Base-by-base conservation (phyloP, 2,888 invertebrate genomes). In the Aplocera efformata region DNA sequence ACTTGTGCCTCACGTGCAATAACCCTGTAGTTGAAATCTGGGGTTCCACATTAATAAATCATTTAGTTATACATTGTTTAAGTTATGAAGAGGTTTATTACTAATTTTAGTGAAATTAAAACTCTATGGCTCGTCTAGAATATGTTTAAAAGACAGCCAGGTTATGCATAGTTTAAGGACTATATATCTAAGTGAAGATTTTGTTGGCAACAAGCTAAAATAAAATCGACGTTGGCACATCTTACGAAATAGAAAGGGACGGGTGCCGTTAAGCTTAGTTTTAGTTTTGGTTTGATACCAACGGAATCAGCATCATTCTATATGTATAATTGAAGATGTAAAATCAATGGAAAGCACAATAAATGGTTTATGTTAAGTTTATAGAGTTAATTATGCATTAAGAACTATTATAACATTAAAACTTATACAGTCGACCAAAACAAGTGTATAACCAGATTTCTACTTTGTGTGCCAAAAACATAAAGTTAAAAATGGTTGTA, bases 61-160 rank as follows among this genome's bases (percentile, higher is more conserved):
- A 10, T 41, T 17, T 8, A 7, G 13, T 30, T 37, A 21, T 55
- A 35, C 50, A n/a, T 38, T 34, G 37, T 39, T 39, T 46, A 40
- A 28, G 32, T 31, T 46, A 42, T 36, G 9, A 40, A 30, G 21
- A 29, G 22, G 25, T 44, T 36, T 29, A 27, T 34, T 36, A 7
- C 37, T 28, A 36, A 28, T 47, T 28, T 50, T 48, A 48, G 47
- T 24, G 20, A 48, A 33, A 37, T 10, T 32, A 24, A 27, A 42
- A 29, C 10, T 48, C 35, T 42, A 58, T 61, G 63, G 67, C 51
- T 48, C 32, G 67, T 76, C 75, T 64, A 60, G 60, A 60, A 80
- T 80, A 78, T 80, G 79, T 80, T 80, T 63, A 63, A 72, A 76
- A 48, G 78, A 71, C 69, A 45, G 57, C 60, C 66, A 63, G 57